These are phyloP conservation scores for Onychomys leucogaster DNA, from an alignment of 2,797 vertebrate genomes.

Conservation along the genomic window DNA sequence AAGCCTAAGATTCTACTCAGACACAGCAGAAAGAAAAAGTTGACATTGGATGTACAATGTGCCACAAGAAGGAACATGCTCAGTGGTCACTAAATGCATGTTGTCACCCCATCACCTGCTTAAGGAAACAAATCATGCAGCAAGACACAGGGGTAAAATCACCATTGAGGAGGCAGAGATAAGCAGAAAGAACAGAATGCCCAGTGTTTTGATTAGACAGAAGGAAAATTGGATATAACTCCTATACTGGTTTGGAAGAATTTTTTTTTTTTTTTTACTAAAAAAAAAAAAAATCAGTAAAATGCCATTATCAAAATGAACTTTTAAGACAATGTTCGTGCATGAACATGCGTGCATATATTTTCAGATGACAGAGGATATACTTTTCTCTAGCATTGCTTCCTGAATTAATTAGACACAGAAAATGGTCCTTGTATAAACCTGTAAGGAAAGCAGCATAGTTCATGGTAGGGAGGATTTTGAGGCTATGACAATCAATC, in stretches of 20 bases:
- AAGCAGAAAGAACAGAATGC: not conserved
- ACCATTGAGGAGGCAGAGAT: not conserved
- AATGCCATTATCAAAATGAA: conserved; percentile 49
- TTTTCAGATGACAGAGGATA: not conserved
- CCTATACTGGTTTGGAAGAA: not conserved
- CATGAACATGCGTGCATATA: not conserved
- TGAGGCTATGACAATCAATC: not conserved
- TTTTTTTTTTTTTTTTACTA: not conserved
- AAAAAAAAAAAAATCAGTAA: not conserved
- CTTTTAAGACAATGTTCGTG: not conserved
- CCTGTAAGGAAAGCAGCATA: not conserved
- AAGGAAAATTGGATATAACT: conserved; percentile 10
- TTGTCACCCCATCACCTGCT: not conserved
- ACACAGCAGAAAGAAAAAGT: not conserved
- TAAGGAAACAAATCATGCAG: not conserved
- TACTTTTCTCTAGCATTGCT: not conserved
- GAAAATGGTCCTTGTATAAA: not conserved
- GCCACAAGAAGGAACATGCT: conserved; percentile 6
- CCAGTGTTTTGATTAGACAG: not conserved
- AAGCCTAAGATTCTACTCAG: not conserved
- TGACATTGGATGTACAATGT: not conserved
- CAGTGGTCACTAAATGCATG: not conserved
- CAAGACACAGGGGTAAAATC: not conserved
- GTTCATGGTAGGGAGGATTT: not conserved
- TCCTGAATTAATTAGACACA: not conserved